These are phyloP conservation scores for Drosophila parabipectinata DNA, from an alignment of 1,140 invertebrate species.

Conservation along the genomic window DNA sequence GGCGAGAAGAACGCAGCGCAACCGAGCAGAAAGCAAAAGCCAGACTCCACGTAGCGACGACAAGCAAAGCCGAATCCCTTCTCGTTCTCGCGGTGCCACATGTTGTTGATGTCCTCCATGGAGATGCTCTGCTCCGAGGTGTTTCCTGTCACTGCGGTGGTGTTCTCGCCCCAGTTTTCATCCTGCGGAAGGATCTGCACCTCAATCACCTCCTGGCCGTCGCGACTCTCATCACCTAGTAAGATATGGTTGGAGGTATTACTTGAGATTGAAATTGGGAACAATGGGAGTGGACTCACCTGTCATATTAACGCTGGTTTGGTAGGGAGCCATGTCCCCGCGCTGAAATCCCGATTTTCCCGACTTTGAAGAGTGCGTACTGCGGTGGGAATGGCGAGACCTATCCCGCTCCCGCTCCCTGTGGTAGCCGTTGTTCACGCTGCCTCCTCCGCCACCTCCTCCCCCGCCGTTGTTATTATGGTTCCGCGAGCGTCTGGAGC, in stretches of 20 bases:
- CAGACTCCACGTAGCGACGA: constrained; percentile 91
- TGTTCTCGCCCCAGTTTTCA: constrained; percentile 99
- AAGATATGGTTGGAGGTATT: background rate
- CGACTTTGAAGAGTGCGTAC: constrained; percentile 79
- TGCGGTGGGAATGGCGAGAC: constrained; percentile 79
- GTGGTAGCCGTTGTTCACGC: constrained; percentile 77
- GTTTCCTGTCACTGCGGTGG: constrained; percentile 97
- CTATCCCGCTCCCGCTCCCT: constrained; percentile 79
- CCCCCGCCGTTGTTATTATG: constrained; percentile 73
- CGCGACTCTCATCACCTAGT: constrained; percentile 74
- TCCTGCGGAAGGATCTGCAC: constrained; percentile 97
- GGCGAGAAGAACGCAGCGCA: constrained; percentile 95
- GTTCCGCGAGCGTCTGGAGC: constrained; percentile 82
- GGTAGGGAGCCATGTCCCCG: constrained; percentile 89
- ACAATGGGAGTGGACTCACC: constrained; percentile 84
- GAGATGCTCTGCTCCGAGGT: constrained; percentile 97
- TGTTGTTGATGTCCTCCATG: constrained; percentile 93
- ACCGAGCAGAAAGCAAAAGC: constrained; percentile 90
- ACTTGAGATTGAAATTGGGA: too few species aligned
- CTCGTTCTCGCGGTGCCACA: constrained; percentile 90
- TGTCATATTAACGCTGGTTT: constrained; percentile 91
- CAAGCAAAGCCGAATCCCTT: constrained; percentile 90
- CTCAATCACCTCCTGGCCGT: constrained; percentile 93
- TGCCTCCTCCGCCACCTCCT: constrained; percentile 53
- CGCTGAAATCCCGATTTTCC: constrained; percentile 50